A percentile compares a stretch with the other conserved stretches of the same genome.
phyloP scores from a whole-genome alignment of 2,888 invertebrate species.

The Nyleta sp. region DNA sequence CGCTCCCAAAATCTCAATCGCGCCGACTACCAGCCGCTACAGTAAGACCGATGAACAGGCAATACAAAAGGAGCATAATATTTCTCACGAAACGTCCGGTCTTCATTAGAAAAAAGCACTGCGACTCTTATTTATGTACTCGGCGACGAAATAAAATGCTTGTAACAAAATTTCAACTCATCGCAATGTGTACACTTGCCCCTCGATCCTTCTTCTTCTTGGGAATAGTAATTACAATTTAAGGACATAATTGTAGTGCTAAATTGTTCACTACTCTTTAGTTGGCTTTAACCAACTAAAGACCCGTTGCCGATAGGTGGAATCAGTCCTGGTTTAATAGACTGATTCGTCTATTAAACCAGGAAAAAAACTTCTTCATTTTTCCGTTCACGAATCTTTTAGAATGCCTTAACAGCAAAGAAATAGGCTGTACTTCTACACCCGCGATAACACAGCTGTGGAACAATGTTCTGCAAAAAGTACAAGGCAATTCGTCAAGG shows the following conservation, averaged over 20 bases:
- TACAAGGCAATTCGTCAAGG: slow-evolving; percentile 12
- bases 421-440: not conserved
- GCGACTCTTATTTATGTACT: slow-evolving; percentile 38
- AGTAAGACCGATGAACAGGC: slow-evolving; percentile 67
- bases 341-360: no score
- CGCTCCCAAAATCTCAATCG: slow-evolving; percentile 79
- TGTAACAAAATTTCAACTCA: slow-evolving; percentile 8
- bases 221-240: no score
- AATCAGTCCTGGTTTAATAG: no score
- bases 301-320: no score
- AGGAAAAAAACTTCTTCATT: no score
- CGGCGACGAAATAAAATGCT: slow-evolving; percentile 8
- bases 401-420: no score
- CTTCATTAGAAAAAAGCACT: slow-evolving; percentile 49
- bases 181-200: not conserved
- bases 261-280: no score
- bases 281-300: no score
- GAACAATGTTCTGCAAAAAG: slow-evolving; percentile 15
- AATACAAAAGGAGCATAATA: slow-evolving; percentile 47
- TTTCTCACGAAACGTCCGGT: slow-evolving; percentile 55
- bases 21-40: slow-evolving; percentile 70
- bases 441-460: not conserved
- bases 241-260: no score
- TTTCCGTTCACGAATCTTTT: no score
- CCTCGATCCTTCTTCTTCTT: no score